Base-by-base conservation (phyloP, 2,113 vertebrate genomes). In the Columbina picui region DNA sequence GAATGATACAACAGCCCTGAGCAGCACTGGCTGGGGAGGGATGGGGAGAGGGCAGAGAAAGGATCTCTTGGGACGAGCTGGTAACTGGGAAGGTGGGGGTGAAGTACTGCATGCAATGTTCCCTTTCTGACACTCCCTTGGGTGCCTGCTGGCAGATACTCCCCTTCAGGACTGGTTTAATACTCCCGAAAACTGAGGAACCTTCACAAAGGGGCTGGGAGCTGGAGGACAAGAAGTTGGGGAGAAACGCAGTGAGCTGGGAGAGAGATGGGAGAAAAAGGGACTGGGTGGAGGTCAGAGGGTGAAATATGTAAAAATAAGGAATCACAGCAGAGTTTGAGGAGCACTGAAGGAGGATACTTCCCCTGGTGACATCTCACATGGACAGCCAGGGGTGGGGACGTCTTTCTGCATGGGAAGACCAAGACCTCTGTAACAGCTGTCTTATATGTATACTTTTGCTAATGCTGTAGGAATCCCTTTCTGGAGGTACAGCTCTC, bases 21-120 rank as follows among this genome's bases (percentile, higher is more conserved):
- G 36, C n/a, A 53, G 12, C 2, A 1, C 39, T 77, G 79, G 7
- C 8, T 77, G 50, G 13, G 43, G 53, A 80, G 36, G 32, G 26
- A 32, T 47, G 30, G 23, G 34, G 14, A 92, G 39, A 45, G 9
- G 25, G 6, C 22, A 73, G 63, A 75, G 43, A 39, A 45, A 23
- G 36, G n/a, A 3, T 60, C 13, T 94, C 9, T 22, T 47, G 20
- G 47, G 70, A 63, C 19, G 19, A 79, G 20, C 0, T 82, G 29
- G 52, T 26, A 86, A 36, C 13, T 43, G 47, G 57, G 49, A 88
- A 47, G 49, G 18, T 43, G 0, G 0, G 10, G 16, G 4, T 68
- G 43, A 73, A 45, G 23, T 71, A 32, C 15, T 60, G 34, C 47
- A 34, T 32, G 29, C 34, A 39, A 0, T 45, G 23, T 18, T 61